Evolutionary conservation across 2,113 vertebrate species (phyloP).

Genomic region (Galbula dea): DNA sequence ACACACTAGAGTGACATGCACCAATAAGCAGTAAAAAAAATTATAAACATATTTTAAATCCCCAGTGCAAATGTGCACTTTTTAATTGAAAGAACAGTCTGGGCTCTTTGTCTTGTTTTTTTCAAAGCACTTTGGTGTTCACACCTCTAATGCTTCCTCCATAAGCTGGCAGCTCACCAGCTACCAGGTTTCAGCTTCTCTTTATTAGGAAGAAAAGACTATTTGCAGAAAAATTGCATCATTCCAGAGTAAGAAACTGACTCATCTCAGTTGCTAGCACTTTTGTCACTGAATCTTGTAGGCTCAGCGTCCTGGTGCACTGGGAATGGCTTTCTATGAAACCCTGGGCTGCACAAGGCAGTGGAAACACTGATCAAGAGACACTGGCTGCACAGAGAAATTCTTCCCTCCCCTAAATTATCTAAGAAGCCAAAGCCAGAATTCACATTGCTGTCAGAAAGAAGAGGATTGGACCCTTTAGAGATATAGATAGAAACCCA

Average conservation of each 20-base stretch:
- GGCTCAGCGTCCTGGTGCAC: neutral
- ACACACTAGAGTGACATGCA: neutral
- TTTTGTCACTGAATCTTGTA: neutral
- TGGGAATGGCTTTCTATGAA: neutral
- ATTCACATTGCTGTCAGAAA: neutral
- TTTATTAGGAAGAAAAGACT: neutral
- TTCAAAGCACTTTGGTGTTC: neutral
- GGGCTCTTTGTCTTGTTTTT: neutral
- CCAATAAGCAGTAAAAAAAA: neutral
- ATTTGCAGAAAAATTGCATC: neutral
- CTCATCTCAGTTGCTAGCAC: neutral
- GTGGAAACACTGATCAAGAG: neutral
- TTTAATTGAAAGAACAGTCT: neutral
- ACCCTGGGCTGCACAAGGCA: neutral
- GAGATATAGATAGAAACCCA: neutral
- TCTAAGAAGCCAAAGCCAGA: neutral
- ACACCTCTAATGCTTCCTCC: slow-evolving; percentile 27
- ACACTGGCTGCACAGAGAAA: neutral
- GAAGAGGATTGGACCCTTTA: neutral
- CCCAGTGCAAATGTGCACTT: neutral
- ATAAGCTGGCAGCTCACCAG: neutral
- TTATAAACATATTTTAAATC: neutral
- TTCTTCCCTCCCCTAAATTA: neutral
- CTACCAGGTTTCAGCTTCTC: neutral
- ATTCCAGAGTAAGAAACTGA: neutral